Base-by-base conservation (phyloP, 2,797 vertebrate genomes). In the Ispidina picta region DNA sequence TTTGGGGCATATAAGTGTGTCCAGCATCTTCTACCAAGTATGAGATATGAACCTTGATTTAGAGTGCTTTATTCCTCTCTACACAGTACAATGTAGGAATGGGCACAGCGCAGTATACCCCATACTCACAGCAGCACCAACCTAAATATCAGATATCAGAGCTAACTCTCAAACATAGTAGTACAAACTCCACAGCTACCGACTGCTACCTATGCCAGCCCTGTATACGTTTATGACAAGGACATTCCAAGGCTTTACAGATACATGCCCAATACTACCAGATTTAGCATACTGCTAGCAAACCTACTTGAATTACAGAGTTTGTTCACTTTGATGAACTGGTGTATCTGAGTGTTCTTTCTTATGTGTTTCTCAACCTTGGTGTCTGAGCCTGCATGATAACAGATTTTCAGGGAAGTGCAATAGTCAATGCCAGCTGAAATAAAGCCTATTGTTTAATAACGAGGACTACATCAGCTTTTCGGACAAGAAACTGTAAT, bases 351-450 rank as follows among this genome's bases (percentile, higher is more conserved):
- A 41, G 3, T 28, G 41, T 51, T 54, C 70, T 68, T 82, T 65
- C 55, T n/a, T 44, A 15, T 16, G 64, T 5, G 4, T 35, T 48
- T 44, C 62, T 91, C 85, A 44, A 16, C 31, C 62, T 68, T 23
- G 10, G 33, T 91, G 80, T 70, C 80, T 78, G 86, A 83, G 66
- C 26, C 46, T 52, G 59, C 46, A 20, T 4, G 66, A 83, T 75
- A 90, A 91, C 63, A 81, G 58, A 23, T 62, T 80, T 78, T 51
- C 73, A 69, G 58, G 9, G 6, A 83, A 86, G n/a, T n/a, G 25
- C 11, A 73, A 76, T 18, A 80, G 60, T 70, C 56, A 48, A 18
- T 62, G 49, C 23, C 80, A 91, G 73, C 16, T 72, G 29, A 86
- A 92, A 86, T 75, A 16, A 78, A 39, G 55, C 59, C 43, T 44